These are phyloP conservation scores for Manduca sexta DNA, from an alignment of 1,140 invertebrate species.

Conservation along the genomic window DNA sequence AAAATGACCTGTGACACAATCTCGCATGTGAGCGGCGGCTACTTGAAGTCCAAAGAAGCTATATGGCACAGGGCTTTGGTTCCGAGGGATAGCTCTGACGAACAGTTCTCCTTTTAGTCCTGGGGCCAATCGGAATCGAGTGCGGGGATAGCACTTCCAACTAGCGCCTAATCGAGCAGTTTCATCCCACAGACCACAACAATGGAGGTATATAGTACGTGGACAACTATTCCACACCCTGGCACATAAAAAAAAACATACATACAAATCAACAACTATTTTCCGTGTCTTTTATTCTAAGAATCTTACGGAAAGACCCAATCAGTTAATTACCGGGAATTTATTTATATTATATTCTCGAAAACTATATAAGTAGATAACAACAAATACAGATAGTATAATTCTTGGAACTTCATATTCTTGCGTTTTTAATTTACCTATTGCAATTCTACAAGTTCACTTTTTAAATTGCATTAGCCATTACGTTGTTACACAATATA, in stretches of 20 bases:
- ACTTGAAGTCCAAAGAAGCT: constrained; percentile 32
- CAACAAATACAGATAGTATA: too few species aligned
- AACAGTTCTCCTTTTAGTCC: constrained; percentile 29
- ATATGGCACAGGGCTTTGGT: constrained; percentile 18
- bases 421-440: too few species aligned
- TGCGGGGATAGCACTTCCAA: constrained; percentile 40
- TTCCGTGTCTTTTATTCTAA: too few species aligned
- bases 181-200: constrained; percentile 43
- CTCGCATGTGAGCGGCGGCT: constrained; percentile 40
- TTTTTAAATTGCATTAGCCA: background rate
- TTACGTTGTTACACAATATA: background rate
- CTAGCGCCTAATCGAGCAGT: constrained; percentile 32
- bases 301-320: too few species aligned
- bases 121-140: constrained; percentile 34
- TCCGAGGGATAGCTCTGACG: constrained; percentile 31
- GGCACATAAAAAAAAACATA: background rate
- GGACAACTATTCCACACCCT: constrained; percentile 38
- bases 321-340: too few species aligned
- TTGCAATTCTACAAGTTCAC: background rate
- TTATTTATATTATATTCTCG: too few species aligned
- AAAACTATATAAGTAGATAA: too few species aligned
- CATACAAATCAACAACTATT: too few species aligned
- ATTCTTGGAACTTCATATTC: too few species aligned
- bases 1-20: constrained; percentile 39
- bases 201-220: constrained; percentile 35